A percentile compares a stretch with the other conserved stretches of the same genome.
Conservation (phyloP, 1,140 invertebrate genomes). For the Pararge aegeria region DNA sequence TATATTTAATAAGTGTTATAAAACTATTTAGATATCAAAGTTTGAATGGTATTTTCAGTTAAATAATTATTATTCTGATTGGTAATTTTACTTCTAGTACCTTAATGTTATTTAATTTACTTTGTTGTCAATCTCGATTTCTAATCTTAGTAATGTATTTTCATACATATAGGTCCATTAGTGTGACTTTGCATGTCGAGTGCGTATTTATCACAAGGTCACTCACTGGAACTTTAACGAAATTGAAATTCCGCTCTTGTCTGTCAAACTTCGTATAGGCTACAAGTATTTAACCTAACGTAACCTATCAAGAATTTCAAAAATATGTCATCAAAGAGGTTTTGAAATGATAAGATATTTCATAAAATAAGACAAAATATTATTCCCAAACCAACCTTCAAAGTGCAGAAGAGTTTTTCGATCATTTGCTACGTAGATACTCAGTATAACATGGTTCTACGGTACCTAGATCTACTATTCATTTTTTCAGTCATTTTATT, state of each 20-base stretch:
- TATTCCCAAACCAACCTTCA: no score
- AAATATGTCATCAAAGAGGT: neutral
- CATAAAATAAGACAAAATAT: neutral
- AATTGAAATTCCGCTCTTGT: neutral
- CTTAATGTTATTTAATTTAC: neutral
- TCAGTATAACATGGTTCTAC: no score
- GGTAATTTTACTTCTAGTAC: neutral
- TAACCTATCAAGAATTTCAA: neutral
- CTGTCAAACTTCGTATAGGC: neutral
- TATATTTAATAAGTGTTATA: no score
- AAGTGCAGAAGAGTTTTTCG: no score
- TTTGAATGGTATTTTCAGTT: neutral
- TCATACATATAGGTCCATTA: constrained; percentile 3
- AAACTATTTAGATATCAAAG: no score
- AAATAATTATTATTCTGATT: neutral
- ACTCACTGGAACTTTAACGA: neutral
- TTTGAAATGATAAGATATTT: neutral
- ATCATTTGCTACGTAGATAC: no score
- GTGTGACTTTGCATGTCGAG: neutral
- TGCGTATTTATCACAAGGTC: neutral
- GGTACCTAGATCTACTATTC: no score
- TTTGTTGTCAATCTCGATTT: neutral
- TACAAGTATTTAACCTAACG: neutral
- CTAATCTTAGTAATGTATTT: neutral
- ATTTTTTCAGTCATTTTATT: no score